These are phyloP conservation scores for Diceros bicornis DNA, from an alignment of 2,797 vertebrate species.

Conservation along the genomic window DNA sequence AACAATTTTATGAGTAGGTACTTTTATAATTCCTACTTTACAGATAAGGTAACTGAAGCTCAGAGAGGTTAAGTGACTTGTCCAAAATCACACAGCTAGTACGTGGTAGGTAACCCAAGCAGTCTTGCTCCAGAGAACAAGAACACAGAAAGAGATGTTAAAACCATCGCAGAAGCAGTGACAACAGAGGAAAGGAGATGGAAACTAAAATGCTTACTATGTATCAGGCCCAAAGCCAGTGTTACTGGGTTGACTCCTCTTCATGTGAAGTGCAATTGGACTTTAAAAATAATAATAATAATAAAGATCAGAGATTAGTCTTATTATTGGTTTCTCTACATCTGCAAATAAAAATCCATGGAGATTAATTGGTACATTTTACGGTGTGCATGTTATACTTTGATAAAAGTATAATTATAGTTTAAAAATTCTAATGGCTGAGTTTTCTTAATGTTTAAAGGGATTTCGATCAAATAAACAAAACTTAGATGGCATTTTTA, in stretches of 20 bases:
- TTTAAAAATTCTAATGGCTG: conserved; percentile 4
- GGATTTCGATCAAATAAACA: conserved; percentile 25
- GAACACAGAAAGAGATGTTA: not conserved
- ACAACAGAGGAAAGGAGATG: not conserved
- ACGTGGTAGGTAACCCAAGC: not conserved
- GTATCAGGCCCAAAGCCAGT: not conserved
- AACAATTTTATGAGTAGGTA: not conserved
- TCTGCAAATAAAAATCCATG: conserved; percentile 56
- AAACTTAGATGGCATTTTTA: not conserved
- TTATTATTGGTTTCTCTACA: not conserved
- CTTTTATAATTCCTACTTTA: conserved; percentile 12
- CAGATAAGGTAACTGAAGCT: not conserved
- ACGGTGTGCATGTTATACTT: not conserved
- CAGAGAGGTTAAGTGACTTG: conserved; percentile 44
- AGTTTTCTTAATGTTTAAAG: conserved; percentile 54
- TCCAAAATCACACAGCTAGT: conserved; percentile 35
- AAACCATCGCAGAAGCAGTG: not conserved
- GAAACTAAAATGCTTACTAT: not conserved
- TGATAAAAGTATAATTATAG: not conserved
- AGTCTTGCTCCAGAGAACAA: not conserved
- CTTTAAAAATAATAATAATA: not conserved
- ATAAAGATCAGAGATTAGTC: not conserved
- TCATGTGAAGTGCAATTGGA: not conserved
- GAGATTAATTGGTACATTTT: not conserved
- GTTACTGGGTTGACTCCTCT: not conserved